Evolutionary conservation across 37 sponge, comb jelly and placozoan species (phyloP), one percentile per base, ranked within the genome.

Genomic region (Spongia lamella): DNA sequence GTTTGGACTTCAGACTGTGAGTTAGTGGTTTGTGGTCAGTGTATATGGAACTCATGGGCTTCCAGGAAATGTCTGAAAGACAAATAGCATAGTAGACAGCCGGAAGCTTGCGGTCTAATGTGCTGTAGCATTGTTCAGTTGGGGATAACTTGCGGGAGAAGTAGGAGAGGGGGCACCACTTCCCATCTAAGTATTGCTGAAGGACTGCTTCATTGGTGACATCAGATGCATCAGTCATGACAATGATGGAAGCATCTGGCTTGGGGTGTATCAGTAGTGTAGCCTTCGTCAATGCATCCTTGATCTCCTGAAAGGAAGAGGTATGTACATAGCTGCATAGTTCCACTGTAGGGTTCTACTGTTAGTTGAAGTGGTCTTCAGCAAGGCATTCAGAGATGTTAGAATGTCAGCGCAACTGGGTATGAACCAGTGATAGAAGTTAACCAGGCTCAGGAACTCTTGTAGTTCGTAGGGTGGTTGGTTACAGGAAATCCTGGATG

Each of bases 401-500:
- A 83, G 70, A 2, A 83, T 37, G n/a, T 15, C 37, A 57, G 84
- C 76, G 29, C 75, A 63, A 7, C 32, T 15, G 7, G 77, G 77
- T 35, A 76, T 37, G 37, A 83, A 83, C 27, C 65, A 32, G 60
- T 66, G 84, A 58, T 43, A 43, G 47, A 43, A 43, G 9, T 43
- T 43, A 20, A n/a, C n/a, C n/a, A n/a, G n/a, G n/a, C n/a, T n/a
- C n/a, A 84, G 64, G 40, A 84, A 84, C 35, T 76, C 47, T 1
- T 73, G 43, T 1, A 80, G 72, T 33, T 76, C 33, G 64, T 7
- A 21, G 77, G 22, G 77, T 25, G 2, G 64, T 61, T 6, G 65
- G 65, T 29, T 63, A 32, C 20, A 64, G 65, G 47, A 62, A 76
- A 20, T 61, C 65, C 13, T 32, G 7, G 37, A 76, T 76, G 22